phyloP scores from a whole-genome alignment of 2,797 vertebrate species.

The Girardinus metallicus region DNA sequence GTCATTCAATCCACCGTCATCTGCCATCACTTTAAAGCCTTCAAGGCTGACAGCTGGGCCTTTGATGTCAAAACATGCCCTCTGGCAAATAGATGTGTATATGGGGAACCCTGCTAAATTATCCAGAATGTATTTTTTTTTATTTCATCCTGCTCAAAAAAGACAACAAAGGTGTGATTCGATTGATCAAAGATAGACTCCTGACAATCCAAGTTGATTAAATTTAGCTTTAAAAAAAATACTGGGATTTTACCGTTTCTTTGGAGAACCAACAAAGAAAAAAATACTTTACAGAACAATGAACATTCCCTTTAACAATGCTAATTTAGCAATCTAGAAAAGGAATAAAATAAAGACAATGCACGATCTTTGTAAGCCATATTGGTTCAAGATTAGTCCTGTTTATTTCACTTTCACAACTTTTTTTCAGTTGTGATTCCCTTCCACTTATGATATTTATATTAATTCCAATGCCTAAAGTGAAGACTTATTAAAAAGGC shows the following conservation, averaged over 20 bases:
- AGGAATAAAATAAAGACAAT: neutral
- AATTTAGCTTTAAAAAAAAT: conserved; percentile 42
- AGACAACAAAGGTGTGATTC: conserved; percentile 66
- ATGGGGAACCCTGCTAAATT: conserved; percentile 64
- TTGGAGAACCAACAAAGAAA: conserved; percentile 67
- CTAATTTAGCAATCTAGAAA: neutral
- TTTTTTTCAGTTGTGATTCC: neutral
- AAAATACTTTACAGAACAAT: conserved; percentile 25
- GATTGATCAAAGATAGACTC: conserved; percentile 53
- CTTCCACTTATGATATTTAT: neutral
- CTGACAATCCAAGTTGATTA: conserved; percentile 60
- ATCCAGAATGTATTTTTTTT: conserved; percentile 57
- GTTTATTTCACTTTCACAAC: conserved; percentile 6
- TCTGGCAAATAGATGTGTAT: conserved; percentile 71
- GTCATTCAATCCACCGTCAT: conserved; percentile 69
- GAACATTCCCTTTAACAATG: conserved; percentile 15
- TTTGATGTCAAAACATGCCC: conserved; percentile 83
- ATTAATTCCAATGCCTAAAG: neutral
- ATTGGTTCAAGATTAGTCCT: conserved; percentile 11
- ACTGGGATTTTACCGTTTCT: conserved; percentile 34
- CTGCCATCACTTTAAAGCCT: conserved; percentile 66
- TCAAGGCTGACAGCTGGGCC: conserved; percentile 74
- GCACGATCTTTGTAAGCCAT: neutral
- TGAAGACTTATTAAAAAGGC: neutral
- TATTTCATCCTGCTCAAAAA: conserved; percentile 70